Conservation (phyloP, 2,113 vertebrate species). For the Galbula dea region DNA sequence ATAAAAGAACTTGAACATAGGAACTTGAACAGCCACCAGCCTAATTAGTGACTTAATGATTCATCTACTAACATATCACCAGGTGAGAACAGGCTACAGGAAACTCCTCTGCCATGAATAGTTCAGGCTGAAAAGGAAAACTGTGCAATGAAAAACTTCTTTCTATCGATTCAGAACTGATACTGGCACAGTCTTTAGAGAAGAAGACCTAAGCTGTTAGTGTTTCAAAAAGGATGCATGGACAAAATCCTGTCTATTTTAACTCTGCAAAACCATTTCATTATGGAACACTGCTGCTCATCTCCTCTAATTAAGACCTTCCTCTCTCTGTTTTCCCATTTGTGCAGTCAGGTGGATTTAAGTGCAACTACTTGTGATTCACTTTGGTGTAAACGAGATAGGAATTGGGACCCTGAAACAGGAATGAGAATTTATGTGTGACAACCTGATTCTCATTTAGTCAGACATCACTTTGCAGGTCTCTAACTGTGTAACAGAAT, state of each 20-base stretch:
- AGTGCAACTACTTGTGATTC: neutral
- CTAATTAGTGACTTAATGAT: neutral
- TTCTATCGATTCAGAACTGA: neutral
- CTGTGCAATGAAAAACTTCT: neutral
- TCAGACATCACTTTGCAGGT: neutral
- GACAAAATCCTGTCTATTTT: neutral
- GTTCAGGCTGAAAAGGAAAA: neutral
- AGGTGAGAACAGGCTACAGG: neutral
- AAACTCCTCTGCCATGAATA: neutral
- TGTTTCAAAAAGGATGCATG: neutral
- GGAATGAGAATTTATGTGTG: neutral
- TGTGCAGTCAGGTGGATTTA: neutral
- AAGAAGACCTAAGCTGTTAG: neutral
- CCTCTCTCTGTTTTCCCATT: neutral
- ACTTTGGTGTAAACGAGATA: neutral
- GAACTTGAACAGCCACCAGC: neutral
- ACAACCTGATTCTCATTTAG: neutral
- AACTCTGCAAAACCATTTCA: neutral
- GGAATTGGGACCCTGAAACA: neutral
- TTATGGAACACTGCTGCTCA: neutral
- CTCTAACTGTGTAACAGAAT: neutral
- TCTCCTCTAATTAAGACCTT: neutral
- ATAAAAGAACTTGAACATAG: neutral
- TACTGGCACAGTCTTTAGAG: neutral
- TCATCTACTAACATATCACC: neutral